A percentile compares a stretch with the other conserved stretches of the same genome.
These are phyloP conservation scores for Anguilla japonica DNA, from an alignment of 2,113 vertebrate genomes.

Conservation along the genomic window DNA sequence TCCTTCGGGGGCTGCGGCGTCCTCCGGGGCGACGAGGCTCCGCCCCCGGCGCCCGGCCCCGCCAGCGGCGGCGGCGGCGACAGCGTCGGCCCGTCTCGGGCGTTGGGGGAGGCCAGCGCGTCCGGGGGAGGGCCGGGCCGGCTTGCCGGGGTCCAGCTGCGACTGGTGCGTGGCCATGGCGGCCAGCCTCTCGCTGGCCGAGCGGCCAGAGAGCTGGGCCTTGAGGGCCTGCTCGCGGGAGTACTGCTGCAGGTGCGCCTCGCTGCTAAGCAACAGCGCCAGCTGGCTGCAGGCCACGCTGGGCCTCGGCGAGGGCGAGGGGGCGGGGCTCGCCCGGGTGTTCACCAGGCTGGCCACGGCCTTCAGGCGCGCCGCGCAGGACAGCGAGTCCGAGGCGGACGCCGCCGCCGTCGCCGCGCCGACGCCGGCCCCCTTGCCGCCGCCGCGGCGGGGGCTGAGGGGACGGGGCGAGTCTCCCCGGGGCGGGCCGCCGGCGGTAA, in stretches of 20 bases:
- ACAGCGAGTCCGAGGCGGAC: slow-evolving; percentile 72
- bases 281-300: slow-evolving; percentile 87
- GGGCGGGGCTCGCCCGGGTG: slow-evolving; percentile 78
- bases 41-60: slow-evolving; percentile 54
- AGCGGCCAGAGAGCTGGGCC: slow-evolving; percentile 78
- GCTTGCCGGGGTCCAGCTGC: slow-evolving; percentile 72
- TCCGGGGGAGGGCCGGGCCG: slow-evolving; percentile 70
- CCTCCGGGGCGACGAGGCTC: slow-evolving; percentile 58
- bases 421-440: slow-evolving; percentile 24
- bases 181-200: slow-evolving; percentile 82
- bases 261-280: slow-evolving; percentile 82
- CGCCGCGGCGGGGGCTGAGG: slow-evolving; percentile 64
- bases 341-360: slow-evolving; percentile 86
- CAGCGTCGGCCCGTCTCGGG: slow-evolving; percentile 64
- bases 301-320: slow-evolving; percentile 81
- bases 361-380: slow-evolving; percentile 80
- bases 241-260: slow-evolving; percentile 86
- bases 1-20: slow-evolving; percentile 65
- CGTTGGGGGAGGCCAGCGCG: slow-evolving; percentile 69
- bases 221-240: slow-evolving; percentile 86
- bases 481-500: slow-evolving; percentile 56
- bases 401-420: slow-evolving; percentile 61
- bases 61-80: slow-evolving; percentile 63
- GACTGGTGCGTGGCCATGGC: slow-evolving; percentile 77
- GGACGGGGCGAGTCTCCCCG: slow-evolving; percentile 75